A percentile compares a stretch with the other conserved stretches of the same genome.
Evolutionary conservation across 2,113 vertebrate genomes (phyloP).

Genomic region (Dicrurus megarhynchus): DNA sequence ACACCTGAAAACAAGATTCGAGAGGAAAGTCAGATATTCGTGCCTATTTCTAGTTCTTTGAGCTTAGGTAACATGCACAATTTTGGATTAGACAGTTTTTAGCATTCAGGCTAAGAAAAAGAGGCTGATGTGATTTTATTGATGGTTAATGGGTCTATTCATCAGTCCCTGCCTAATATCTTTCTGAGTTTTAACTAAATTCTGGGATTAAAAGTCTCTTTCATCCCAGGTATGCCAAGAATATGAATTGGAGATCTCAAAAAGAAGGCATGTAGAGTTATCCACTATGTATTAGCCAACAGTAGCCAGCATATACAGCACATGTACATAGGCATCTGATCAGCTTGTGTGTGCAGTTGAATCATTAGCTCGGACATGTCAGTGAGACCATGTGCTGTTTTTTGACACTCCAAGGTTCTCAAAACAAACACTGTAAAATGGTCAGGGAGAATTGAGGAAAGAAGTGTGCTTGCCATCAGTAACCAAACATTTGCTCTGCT

Average conservation of each 20-base stretch:
- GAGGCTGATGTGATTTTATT: neutral
- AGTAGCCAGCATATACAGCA: neutral
- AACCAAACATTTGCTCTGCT: neutral
- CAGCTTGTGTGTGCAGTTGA: neutral
- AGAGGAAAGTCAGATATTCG: neutral
- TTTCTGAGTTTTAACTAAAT: neutral
- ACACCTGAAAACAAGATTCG: neutral
- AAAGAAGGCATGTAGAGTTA: neutral
- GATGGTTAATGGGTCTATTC: neutral
- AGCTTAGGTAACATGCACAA: neutral
- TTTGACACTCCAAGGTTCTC: neutral
- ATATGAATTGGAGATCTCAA: neutral
- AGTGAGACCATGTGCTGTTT: neutral
- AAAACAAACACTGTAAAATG: neutral
- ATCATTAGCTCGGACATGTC: neutral
- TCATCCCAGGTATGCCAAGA: neutral
- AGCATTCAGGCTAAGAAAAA: neutral
- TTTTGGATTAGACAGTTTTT: neutral
- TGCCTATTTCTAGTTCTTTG: neutral
- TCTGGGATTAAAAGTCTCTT: neutral
- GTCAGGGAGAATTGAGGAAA: neutral
- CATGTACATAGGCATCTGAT: neutral
- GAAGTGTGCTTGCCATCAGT: neutral
- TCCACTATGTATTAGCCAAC: neutral
- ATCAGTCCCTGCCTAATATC: neutral